Percentiles rank a stretch among this genome's conserved stretches.
These are phyloP conservation scores for Therioaphis trifolii DNA, from an alignment of 2,888 invertebrate genomes.

Conservation along the genomic window DNA sequence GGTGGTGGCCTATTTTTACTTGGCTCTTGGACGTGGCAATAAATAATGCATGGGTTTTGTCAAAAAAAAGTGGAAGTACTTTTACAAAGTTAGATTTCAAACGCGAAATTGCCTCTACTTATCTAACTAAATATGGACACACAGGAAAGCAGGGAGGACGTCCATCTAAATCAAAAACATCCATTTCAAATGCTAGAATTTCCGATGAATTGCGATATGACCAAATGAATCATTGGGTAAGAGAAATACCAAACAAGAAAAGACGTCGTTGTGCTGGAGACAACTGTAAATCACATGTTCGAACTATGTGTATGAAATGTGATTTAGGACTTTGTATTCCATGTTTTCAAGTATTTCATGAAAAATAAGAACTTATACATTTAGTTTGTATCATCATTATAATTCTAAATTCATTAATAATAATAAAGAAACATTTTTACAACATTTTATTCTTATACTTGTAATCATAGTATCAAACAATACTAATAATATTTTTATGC, in stretches of 20 bases:
- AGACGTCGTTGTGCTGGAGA: slow-evolving; percentile 15
- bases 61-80: slow-evolving; percentile 11
- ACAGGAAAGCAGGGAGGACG: slow-evolving; percentile 14
- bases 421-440: not conserved
- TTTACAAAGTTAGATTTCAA: slow-evolving; percentile 16
- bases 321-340: slow-evolving; percentile 27
- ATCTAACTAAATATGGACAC: slow-evolving; percentile 23
- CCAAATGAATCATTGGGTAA: not conserved
- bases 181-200: slow-evolving; percentile 9
- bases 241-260: slow-evolving; percentile 1
- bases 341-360: slow-evolving; percentile 6
- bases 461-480: not conserved
- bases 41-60: slow-evolving; percentile 26
- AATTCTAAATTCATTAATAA: not conserved
- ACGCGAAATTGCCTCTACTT: slow-evolving; percentile 32
- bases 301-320: slow-evolving; percentile 16
- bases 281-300: slow-evolving; percentile 12
- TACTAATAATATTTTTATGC: slow-evolving; percentile 5
- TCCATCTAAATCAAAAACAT: slow-evolving; percentile 20
- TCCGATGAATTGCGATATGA: slow-evolving; percentile 24
- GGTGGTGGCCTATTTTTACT: slow-evolving; percentile 61
- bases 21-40: slow-evolving; percentile 28
- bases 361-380: slow-evolving; percentile 12
- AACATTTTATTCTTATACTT: not conserved
- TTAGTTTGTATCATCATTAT: not conserved